Conservation (phyloP, 1,140 invertebrate species). For the Camponotus pennsylvanicus region DNA sequence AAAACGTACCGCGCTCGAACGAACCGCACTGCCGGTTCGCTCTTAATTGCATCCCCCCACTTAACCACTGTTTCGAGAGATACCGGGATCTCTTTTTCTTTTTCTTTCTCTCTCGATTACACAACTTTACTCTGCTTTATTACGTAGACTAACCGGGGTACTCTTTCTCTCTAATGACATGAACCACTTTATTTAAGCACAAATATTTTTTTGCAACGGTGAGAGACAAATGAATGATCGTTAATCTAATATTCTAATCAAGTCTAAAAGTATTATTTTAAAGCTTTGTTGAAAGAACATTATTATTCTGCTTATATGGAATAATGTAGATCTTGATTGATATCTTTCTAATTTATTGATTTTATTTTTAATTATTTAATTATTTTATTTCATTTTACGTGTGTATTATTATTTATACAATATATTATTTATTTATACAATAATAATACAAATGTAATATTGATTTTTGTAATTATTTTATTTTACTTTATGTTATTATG, state of each 20-base stretch:
- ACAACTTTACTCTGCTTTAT: conserved; percentile 50
- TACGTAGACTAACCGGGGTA: conserved; percentile 36
- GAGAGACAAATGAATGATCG: conserved; percentile 16
- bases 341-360: background rate
- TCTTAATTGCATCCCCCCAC: conserved; percentile 49
- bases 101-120: conserved; percentile 28
- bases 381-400: background rate
- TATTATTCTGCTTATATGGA: conserved; percentile 1
- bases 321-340: conserved; percentile 5
- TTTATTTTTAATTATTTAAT: background rate
- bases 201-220: conserved; percentile 41
- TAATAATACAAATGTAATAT: background rate
- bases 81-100: conserved; percentile 9
- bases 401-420: background rate
- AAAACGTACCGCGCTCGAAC: conserved; percentile 30
- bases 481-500: background rate
- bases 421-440: too few species aligned
- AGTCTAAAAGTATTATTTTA: conserved; percentile 7
- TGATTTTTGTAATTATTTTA: background rate
- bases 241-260: background rate
- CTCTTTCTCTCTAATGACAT: conserved; percentile 20
- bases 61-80: conserved; percentile 53
- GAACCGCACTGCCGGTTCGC: background rate
- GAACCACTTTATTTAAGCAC: conserved; percentile 45
- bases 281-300: background rate